Evolutionary conservation across 1,140 invertebrate genomes (phyloP).

Genomic region (Dendrolimus kikuchii): DNA sequence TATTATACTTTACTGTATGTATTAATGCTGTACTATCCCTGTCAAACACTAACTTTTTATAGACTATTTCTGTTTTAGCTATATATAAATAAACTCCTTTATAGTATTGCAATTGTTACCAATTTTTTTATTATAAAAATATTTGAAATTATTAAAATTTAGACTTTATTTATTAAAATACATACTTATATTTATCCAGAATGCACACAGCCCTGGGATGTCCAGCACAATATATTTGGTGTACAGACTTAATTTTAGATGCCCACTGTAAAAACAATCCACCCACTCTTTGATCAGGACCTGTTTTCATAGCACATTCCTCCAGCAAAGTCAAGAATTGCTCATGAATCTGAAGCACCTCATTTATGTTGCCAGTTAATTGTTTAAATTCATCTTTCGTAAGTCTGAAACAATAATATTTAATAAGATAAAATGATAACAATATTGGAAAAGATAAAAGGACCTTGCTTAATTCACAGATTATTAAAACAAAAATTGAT

Average conservation of each 20-base stretch:
- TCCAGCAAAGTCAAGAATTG: slow-evolving; percentile 85
- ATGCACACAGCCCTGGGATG: slow-evolving; percentile 95
- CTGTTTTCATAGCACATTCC: slow-evolving; percentile 78
- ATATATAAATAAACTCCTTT: too few species aligned
- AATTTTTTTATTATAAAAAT: too few species aligned
- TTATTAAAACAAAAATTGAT: too few species aligned
- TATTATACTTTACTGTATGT: too few species aligned
- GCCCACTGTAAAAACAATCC: slow-evolving; percentile 92
- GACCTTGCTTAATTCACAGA: too few species aligned
- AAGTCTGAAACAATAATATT: slow-evolving; percentile 76
- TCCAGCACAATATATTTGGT: slow-evolving; percentile 90
- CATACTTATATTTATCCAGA: slow-evolving; percentile 91
- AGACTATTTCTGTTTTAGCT: too few species aligned
- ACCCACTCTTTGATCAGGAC: slow-evolving; percentile 88
- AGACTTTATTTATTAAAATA: slow-evolving; percentile 12
- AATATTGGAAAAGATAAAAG: too few species aligned
- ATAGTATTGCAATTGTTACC: too few species aligned
- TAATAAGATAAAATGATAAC: background rate
- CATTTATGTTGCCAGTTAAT: slow-evolving; percentile 89
- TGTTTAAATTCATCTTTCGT: slow-evolving; percentile 88
- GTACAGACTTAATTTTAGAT: slow-evolving; percentile 87
- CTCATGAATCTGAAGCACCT: slow-evolving; percentile 88
- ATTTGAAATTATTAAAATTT: slow-evolving; percentile 1
- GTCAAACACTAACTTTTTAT: too few species aligned
- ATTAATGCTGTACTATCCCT: too few species aligned